A percentile compares a stretch with the other conserved stretches of the same genome.
phyloP scores from a whole-genome alignment of 2,797 vertebrate genomes.

The Poeciliopsis paucimaculata region DNA sequence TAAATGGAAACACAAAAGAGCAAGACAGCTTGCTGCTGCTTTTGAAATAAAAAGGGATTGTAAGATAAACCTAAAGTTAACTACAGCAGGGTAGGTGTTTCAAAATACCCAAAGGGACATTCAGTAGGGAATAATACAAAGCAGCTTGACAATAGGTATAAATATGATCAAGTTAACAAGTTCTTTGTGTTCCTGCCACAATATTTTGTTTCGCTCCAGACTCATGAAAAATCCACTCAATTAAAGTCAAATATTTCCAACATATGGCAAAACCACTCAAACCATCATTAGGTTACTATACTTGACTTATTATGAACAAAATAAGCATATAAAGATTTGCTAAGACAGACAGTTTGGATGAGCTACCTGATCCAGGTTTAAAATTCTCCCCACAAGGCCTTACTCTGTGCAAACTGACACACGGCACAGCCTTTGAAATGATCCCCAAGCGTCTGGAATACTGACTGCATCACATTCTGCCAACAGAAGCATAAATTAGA shows the following conservation, averaged over 20 bases:
- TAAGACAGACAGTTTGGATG: slow-evolving; percentile 61
- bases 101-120: slow-evolving; percentile 43
- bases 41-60: slow-evolving; percentile 29
- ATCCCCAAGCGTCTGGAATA: slow-evolving; percentile 70
- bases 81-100: slow-evolving; percentile 44
- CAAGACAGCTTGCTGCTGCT: slow-evolving; percentile 18
- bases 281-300: slow-evolving; percentile 51
- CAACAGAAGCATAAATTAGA: slow-evolving; percentile 65
- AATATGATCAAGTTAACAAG: slow-evolving; percentile 59
- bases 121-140: slow-evolving; percentile 39
- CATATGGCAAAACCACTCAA: slow-evolving; percentile 36
- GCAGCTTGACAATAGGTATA: slow-evolving; percentile 61
- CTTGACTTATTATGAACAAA: slow-evolving; percentile 68
- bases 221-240: slow-evolving; percentile 41
- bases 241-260: slow-evolving; percentile 58
- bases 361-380: slow-evolving; percentile 72
- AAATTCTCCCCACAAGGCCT: slow-evolving; percentile 54
- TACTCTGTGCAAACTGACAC: slow-evolving; percentile 39
- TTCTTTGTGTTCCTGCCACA: slow-evolving; percentile 50
- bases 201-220: slow-evolving; percentile 69
- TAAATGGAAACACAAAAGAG: slow-evolving; percentile 61
- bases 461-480: slow-evolving; percentile 63
- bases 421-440: slow-evolving; percentile 54
- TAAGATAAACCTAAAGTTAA: slow-evolving; percentile 43
- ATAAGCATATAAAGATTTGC: slow-evolving; percentile 55